phyloP scores from a whole-genome alignment of 2,113 vertebrate genomes.

The Periophthalmodon schlosseri region DNA sequence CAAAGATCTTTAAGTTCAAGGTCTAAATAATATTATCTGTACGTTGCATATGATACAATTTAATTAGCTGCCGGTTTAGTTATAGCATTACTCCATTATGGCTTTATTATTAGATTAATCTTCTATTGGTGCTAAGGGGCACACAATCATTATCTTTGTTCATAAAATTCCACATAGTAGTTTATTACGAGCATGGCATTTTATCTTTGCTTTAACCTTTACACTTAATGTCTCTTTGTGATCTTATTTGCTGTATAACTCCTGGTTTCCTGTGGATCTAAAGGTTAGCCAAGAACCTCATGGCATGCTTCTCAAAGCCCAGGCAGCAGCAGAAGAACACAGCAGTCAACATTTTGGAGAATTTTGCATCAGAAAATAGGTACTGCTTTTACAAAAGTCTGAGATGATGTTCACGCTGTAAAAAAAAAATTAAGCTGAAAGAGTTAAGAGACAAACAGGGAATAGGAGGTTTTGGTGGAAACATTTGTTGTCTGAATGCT shows the following conservation, averaged over 20 bases:
- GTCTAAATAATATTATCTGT: constrained; percentile 12
- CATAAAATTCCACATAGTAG: constrained; percentile 1
- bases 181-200: constrained; percentile 15
- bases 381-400: constrained; percentile 56
- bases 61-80: background rate
- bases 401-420: background rate
- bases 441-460: background rate
- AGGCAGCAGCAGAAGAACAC: constrained; percentile 58
- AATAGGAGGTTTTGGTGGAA: constrained; percentile 34
- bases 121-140: constrained; percentile 7
- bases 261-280: constrained; percentile 14
- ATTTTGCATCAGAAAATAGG: constrained; percentile 80
- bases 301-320: constrained; percentile 68
- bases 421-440: background rate
- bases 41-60: background rate
- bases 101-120: constrained; percentile 10
- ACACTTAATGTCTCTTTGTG: background rate
- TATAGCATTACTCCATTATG: background rate
- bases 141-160: constrained; percentile 9
- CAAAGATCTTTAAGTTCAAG: background rate
- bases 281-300: constrained; percentile 84
- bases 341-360: constrained; percentile 77
- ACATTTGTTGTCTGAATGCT: constrained; percentile 37
- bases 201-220: background rate
- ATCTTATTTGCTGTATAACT: background rate